Base-by-base conservation (phyloP, 1,140 invertebrate genomes). In the Leguminivora glycinivorella region DNA sequence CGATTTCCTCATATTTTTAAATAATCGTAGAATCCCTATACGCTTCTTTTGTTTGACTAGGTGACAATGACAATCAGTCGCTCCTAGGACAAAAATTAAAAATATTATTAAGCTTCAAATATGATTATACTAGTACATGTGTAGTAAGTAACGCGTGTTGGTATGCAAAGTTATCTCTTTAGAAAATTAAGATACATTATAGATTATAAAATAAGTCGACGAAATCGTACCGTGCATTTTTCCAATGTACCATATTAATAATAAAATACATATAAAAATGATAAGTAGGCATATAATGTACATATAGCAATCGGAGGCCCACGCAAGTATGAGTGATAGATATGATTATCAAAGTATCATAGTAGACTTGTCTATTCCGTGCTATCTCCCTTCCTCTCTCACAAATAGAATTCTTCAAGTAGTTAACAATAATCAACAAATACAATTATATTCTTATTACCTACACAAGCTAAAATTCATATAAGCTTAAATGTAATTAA, bases 301-400 rank as follows among this genome's bases (percentile, higher is more conserved):
- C 14, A 79, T 77, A 79, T 76, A 74, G 70, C 31, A 70, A 70
- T 67, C 25, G 22, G 52, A 79, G 26, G 72, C 74, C 78, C 78
- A 76, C 74, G 77, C 71, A 77, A 77, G 73, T 73, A 77, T 67
- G 78, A 80, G 78, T 80, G 78, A 80, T 80, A 77, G 71, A 72
- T 76, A 74, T 10, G 70, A 63, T 5, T 63, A 63, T 63, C 26
- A 63, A 63, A 63, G n/a, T n/a, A n/a, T n/a, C 58, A 63, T 60
- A 60, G 26, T 63, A 26, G 6, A 63, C 25, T 60, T 17, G 17
- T 17, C 14, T 34, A 34, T 31, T 29, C 26, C 58, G 31, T 43
- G 40, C 40, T 38, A 12, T 24, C 56, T 63, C 29, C 47, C 58
- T 63, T 63, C 58, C 26, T 63, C 58, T 60, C 56, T 63, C 26